Evolutionary conservation across 1,140 invertebrate species (phyloP), one percentile per base, ranked within the genome.

Genomic region (Drepana arcuata): DNA sequence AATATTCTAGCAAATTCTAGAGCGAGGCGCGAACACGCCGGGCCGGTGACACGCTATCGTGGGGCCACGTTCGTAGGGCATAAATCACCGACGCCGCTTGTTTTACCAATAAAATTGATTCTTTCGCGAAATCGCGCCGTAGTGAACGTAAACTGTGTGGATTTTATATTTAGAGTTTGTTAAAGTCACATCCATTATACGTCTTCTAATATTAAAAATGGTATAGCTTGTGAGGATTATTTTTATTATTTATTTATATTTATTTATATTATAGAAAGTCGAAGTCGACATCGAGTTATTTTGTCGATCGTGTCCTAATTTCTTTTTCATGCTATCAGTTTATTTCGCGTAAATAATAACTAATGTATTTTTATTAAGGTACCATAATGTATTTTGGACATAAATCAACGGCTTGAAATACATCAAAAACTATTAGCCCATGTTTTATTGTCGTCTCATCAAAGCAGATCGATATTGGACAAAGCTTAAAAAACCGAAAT

Each of bases 51-150:
- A 69, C 48, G 65, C 48, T 67, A 71, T 69, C 63, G 59, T 34
- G 29, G 38, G 42, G 53, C 59, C 67, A 70, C 63, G 67, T 67
- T 65, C 63, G 34, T 51, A 57, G 48, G 41, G 41, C 66, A 75
- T 77, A 80, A 80, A 80, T 77, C 72, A 77, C 62, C 48, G 48
- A 49, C 47, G 48, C 44, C 61, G 63, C 54, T 67, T 74, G 66
- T 71, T 77, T 73, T 59, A 67, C 70, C 67, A 77, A 75, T 77
- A 70, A 80, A 77, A 75, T 56, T 63, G 64, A 77, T 77, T 68
- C 62, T 68, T 69, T 73, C 56, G 41, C 54, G 45, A 50, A 61
- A 52, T 48, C 46, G 41, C 44, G 29, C 29, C 46, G 31, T n/a
- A 52, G 28, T 33, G 34, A 49, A 37, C 40, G 43, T 48, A 47